These are phyloP conservation scores for Hemiprocne comata DNA, from an alignment of 2,113 vertebrate species.

Conservation along the genomic window DNA sequence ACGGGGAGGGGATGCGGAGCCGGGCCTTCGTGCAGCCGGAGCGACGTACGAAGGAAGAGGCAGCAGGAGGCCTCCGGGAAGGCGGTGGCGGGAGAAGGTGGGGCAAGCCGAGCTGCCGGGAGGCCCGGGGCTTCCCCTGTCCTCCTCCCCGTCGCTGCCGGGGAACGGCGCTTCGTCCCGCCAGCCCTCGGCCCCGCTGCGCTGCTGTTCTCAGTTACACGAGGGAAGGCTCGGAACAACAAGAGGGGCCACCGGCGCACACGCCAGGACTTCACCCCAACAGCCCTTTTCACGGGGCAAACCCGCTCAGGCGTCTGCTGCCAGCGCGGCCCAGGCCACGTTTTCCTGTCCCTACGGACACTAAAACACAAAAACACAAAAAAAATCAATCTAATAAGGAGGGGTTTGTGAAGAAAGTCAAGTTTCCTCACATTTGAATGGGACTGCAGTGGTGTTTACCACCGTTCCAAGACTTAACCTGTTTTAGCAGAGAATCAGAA, in stretches of 20 bases:
- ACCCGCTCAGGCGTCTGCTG: rapidly evolving
- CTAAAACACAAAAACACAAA: rapidly evolving
- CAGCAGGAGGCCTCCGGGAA: too few relatives aligned
- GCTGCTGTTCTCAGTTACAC: too few relatives aligned
- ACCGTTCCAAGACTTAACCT: too few relatives aligned
- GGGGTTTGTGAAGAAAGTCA: not conserved
- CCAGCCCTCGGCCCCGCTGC: not conserved
- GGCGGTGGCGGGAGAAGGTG: too few relatives aligned
- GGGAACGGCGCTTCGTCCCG: not conserved
- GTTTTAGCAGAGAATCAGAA: not conserved
- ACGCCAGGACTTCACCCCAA: too few relatives aligned
- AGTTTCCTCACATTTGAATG: not conserved
- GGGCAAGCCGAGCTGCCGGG: not conserved
- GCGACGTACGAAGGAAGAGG: not conserved
- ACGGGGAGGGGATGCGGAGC: not conserved
- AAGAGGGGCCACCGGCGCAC: rapidly evolving
- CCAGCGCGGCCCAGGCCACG: rapidly evolving
- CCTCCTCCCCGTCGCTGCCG: not conserved
- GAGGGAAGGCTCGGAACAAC: rapidly evolving
- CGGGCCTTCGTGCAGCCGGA: rapidly evolving
- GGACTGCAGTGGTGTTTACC: not conserved
- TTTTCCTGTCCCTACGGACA: too few relatives aligned
- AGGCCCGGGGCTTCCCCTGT: too few relatives aligned
- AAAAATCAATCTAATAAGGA: not conserved
- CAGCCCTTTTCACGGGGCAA: too few relatives aligned